Evolutionary conservation across 1,140 invertebrate genomes (phyloP), one percentile per base, ranked within the genome.

Genomic region (Orius laevigatus): DNA sequence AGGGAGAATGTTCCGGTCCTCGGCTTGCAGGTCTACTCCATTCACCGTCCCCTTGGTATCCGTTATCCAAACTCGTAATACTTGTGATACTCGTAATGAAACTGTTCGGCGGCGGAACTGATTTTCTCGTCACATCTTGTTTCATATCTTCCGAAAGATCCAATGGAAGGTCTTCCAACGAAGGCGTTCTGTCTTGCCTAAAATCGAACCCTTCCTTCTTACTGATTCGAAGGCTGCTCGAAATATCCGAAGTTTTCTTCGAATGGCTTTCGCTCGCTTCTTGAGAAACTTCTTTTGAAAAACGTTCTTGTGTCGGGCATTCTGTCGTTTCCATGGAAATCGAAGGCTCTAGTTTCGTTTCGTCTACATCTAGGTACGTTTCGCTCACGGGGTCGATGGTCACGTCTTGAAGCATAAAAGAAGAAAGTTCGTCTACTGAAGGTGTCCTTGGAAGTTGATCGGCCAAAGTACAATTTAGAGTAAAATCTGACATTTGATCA

Each of bases 11-110:
- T 62, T 63, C 51, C 58, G 57, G 5, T 54, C 67, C 47, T 64
- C 60, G 14, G 70, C 73, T 35, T 74, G 76, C 63, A 75, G 78
- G 62, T 79, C 81, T 35, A 75, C 77, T 47, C 76, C 79, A 52
- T 64, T 86, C 83, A 0, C 82, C 82, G 65, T 85, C 83, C 9
- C 82, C 82, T 65, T 88, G 84, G 63, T 87, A 88, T 10, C 85
- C 84, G 3, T 76, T 80, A 59, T 89, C 85, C 53, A 86, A 64
- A 58, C 84, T 88, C 3, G 83, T 84, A 20, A 86, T 84, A 57
- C 82, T 85, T 1, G 83, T 86, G 1, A 86, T 79, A 54, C 82
- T 85, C 1, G 81, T 84, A 2, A 86, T 77, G 58, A 84, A 84
- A 60, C 80, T 83, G 56, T 72, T 74, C 10, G 62, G 62, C 11